Base-by-base conservation (phyloP, 1,140 invertebrate species). In the Cardiocondyla obscurior region DNA sequence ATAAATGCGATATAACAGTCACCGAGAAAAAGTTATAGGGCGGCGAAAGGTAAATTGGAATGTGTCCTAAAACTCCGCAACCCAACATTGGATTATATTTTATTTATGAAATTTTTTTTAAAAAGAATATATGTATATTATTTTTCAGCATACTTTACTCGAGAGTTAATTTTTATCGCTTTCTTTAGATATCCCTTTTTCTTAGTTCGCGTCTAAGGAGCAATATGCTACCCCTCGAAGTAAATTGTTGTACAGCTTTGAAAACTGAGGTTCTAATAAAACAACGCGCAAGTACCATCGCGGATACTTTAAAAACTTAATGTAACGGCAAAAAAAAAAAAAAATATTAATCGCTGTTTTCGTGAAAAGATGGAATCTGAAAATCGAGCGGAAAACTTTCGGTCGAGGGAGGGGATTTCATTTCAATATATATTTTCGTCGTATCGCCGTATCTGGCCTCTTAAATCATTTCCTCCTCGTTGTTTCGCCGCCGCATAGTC, bases 1-100 rank as follows among this genome's bases (percentile, higher is more conserved):
- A 79, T 79, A 79, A 79, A 79, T 69, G 25, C 33, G 46, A 25
- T 53, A 79, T 79, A 79, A 79, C 62, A 49, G 33, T 77, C 74
- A 67, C n/a, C 12, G 16, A 42, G 22, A 51, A 36, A 69, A 51
- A 79, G 33, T 77, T 77, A 67, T 36, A 46, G 22, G 33, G 2
- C 30, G 62, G 62, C 33, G 16, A 53, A 67, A 69, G 22, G 62
- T 79, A 79, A 79, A 79, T 67, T 69, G 62, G 74, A 79, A 67
- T 79, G 62, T 62, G 33, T 3, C 10, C 46, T 55, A 53, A 67
- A 67, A 28, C 49, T 4, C 14, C 42, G 19, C 19, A 10, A 49
- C 12, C 2, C 55, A 30, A 77, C 58, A 42, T 42, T 67, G 22
- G 36, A 79, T 69, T 53, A 53, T 12, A 22, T 79, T 33, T 77